Conservation (phyloP, 1,140 invertebrate species). For the Drosophila lowei region DNA sequence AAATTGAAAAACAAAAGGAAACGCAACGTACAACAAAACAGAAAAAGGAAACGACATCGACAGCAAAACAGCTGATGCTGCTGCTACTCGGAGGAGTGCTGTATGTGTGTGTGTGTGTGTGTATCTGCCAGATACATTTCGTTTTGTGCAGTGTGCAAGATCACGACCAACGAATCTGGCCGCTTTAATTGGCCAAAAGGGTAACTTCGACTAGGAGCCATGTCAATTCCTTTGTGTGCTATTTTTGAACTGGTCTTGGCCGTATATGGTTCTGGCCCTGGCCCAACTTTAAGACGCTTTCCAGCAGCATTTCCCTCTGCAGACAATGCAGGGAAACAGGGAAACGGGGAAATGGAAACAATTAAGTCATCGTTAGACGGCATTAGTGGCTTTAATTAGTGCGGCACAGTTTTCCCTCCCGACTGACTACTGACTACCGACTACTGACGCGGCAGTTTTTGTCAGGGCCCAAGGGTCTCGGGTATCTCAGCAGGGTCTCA, state of each 20-base stretch:
- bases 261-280: slow-evolving; percentile 34
- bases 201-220: slow-evolving; percentile 24
- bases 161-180: slow-evolving; percentile 40
- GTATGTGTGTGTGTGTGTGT: slow-evolving; percentile 13
- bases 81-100: slow-evolving; percentile 3
- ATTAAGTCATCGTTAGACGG: slow-evolving; percentile 73
- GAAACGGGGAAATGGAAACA: slow-evolving; percentile 35
- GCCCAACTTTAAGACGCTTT: slow-evolving; percentile 28
- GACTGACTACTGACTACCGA: neutral
- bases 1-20: slow-evolving; percentile 55
- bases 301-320: neutral
- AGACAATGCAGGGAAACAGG: slow-evolving; percentile 2
- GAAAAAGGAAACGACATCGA: slow-evolving; percentile 42
- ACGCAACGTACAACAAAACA: slow-evolving; percentile 46
- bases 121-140: slow-evolving; percentile 62
- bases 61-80: slow-evolving; percentile 69
- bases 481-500: neutral
- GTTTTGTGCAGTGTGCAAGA: slow-evolving; percentile 32
- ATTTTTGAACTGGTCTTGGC: slow-evolving; percentile 51
- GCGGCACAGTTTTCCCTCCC: slow-evolving; percentile 7
- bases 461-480: slow-evolving; percentile 3
- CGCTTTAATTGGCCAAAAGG: slow-evolving; percentile 63
- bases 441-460: slow-evolving; percentile 65
- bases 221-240: slow-evolving; percentile 50
- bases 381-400: slow-evolving; percentile 66